phyloP scores from a whole-genome alignment of 2,797 vertebrate species.

The Dipus sagitta region DNA sequence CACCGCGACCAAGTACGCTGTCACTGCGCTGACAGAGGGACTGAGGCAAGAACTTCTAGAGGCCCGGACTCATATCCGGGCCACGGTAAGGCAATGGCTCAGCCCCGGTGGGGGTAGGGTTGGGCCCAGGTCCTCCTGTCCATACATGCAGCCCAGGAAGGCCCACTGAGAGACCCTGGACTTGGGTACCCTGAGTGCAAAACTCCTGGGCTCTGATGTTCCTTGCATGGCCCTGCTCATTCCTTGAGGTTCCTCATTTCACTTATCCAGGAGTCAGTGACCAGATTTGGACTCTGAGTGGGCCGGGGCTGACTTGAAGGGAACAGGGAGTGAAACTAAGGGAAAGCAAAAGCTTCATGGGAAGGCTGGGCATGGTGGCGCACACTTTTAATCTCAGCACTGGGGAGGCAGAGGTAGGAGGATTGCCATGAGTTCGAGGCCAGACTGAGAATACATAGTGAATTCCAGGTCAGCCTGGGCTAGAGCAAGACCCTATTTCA shows the following conservation, averaged over 20 bases:
- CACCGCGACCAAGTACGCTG: conserved; percentile 96
- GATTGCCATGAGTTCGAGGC: too few species aligned
- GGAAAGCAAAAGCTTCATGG: conserved; percentile 14
- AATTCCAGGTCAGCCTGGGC: too few species aligned
- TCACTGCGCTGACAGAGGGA: conserved; percentile 96
- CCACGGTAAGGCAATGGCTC: conserved; percentile 90
- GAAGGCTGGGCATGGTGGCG: too few species aligned
- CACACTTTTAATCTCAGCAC: too few species aligned
- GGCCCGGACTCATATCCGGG: conserved; percentile 95
- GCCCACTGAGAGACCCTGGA: background rate
- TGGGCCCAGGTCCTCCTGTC: background rate
- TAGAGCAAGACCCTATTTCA: too few species aligned
- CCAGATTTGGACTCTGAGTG: background rate
- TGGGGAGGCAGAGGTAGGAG: too few species aligned
- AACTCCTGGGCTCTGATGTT: background rate
- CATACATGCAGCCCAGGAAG: background rate
- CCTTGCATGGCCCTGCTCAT: background rate
- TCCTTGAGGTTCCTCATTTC: background rate
- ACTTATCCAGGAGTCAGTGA: background rate
- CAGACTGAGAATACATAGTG: too few species aligned
- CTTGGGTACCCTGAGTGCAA: background rate
- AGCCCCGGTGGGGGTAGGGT: conserved; percentile 39
- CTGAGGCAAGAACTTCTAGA: conserved; percentile 95
- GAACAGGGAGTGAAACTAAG: background rate
- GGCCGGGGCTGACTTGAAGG: background rate